phyloP scores from a whole-genome alignment of 2,797 vertebrate genomes.

The Ispidina picta region DNA sequence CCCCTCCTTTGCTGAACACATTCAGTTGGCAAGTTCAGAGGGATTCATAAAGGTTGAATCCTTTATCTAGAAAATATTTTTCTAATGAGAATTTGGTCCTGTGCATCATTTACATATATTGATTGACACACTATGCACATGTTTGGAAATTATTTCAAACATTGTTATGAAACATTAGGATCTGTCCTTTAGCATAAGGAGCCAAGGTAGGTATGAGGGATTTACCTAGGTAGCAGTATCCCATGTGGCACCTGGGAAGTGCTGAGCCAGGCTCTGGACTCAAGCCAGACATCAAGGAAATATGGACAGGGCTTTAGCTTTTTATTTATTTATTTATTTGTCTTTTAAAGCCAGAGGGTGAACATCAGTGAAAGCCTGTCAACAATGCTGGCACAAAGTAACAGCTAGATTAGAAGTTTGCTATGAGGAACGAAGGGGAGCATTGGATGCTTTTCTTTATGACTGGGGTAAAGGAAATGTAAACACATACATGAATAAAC shows the following conservation, averaged over 20 bases:
- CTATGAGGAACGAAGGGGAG: background rate
- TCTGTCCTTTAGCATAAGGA: background rate
- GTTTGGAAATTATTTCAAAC: background rate
- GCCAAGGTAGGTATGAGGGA: no score
- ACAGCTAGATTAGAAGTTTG: background rate
- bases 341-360: background rate
- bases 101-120: background rate
- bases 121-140: background rate
- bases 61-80: background rate
- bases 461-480: background rate
- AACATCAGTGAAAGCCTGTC: background rate
- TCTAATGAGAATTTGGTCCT: background rate
- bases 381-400: background rate
- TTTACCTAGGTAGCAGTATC: background rate
- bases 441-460: background rate
- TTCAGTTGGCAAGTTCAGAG: background rate
- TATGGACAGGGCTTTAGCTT: background rate
- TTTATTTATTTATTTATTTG: no score
- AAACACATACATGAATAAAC: background rate
- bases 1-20: background rate
- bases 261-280: background rate
- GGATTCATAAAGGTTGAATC: background rate
- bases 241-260: background rate
- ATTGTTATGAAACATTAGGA: background rate
- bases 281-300: background rate